Evolutionary conservation across 2,797 vertebrate species (phyloP).

Genomic region (Darevskia mixta): DNA sequence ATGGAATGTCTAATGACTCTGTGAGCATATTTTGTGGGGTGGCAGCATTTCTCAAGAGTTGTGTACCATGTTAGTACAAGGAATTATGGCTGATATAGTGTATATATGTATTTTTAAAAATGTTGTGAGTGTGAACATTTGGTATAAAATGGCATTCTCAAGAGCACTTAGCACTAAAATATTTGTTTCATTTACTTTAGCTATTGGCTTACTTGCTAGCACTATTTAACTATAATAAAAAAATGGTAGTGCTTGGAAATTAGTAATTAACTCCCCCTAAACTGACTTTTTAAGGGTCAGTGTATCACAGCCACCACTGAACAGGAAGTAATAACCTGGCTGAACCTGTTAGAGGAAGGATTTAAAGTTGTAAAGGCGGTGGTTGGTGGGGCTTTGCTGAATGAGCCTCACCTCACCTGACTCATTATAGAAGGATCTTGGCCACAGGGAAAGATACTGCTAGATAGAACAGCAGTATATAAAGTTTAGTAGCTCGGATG

Average conservation of each 20-base stretch:
- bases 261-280: not conserved
- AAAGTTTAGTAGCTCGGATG: too few species aligned
- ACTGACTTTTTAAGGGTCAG: not conserved
- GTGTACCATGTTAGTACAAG: not conserved
- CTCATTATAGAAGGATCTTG: not conserved
- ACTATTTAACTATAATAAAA: not conserved
- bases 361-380: not conserved
- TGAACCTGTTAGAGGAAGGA: not conserved
- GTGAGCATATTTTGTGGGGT: constrained; percentile 56
- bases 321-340: not conserved
- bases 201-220: not conserved
- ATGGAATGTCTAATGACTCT: constrained; percentile 61
- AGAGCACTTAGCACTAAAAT: not conserved
- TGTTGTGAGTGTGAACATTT: not conserved
- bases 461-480: not conserved
- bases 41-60: constrained; percentile 15
- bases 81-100: not conserved
- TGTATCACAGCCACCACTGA: not conserved
- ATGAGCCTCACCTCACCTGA: not conserved
- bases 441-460: not conserved
- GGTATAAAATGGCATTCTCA: not conserved
- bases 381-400: not conserved
- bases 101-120: not conserved
- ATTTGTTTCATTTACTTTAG: not conserved
- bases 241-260: not conserved